phyloP scores from a whole-genome alignment of 2,888 invertebrate species.

The Bugula neritina region DNA sequence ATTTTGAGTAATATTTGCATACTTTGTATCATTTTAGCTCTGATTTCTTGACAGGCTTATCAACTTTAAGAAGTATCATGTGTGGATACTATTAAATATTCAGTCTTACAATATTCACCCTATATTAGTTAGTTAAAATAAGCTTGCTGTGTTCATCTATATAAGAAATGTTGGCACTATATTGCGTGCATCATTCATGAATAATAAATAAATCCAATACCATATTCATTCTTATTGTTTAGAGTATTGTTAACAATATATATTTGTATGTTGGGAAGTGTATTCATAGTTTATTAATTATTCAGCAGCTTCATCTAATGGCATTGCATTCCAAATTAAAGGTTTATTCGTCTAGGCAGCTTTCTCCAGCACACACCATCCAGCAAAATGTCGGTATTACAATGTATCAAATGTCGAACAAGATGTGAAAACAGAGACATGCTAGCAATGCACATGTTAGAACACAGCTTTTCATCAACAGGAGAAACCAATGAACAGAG shows the following conservation, averaged over 20 bases:
- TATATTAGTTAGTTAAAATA: too few relatives aligned
- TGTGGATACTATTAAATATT: too few relatives aligned
- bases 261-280: background rate
- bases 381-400: background rate
- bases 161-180: background rate
- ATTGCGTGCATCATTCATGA: background rate
- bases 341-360: background rate
- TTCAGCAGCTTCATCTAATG: background rate
- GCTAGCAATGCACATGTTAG: conserved; percentile 27
- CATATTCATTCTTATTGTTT: conserved; percentile 11
- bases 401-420: conserved; percentile 3
- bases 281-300: background rate
- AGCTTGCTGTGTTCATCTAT: too few relatives aligned
- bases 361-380: background rate
- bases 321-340: background rate
- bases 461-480: conserved; percentile 23
- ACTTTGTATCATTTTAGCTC: too few relatives aligned
- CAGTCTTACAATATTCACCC: too few relatives aligned
- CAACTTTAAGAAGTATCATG: too few relatives aligned
- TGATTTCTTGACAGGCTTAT: too few relatives aligned
- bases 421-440: conserved; percentile 13
- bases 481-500: background rate
- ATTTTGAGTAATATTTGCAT: too few relatives aligned
- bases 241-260: background rate
- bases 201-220: background rate